phyloP scores from a whole-genome alignment of 1,140 invertebrate species.

The Lepeophtheirus salmonis region DNA sequence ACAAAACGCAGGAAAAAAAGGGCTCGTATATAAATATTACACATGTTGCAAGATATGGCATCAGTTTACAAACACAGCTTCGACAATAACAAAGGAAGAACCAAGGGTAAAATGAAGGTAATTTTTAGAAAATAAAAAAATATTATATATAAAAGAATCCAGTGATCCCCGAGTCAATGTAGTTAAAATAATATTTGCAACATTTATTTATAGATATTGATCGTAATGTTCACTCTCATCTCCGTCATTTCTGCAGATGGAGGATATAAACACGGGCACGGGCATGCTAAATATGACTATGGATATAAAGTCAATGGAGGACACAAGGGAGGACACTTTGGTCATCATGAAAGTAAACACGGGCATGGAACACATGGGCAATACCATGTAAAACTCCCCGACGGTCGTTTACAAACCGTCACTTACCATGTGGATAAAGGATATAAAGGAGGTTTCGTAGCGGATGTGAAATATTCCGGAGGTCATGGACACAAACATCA shows the following conservation, averaged over 20 bases:
- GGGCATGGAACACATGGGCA: constrained; percentile 27
- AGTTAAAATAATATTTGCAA: not conserved
- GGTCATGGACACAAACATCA: too few species aligned
- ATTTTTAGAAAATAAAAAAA: not conserved
- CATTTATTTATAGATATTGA: not conserved
- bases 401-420: constrained; percentile 44
- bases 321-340: constrained; percentile 17
- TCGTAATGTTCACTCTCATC: not conserved
- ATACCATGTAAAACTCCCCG: constrained; percentile 42
- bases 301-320: not conserved
- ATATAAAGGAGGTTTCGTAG: too few species aligned
- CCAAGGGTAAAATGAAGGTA: not conserved
- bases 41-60: too few species aligned
- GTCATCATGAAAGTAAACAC: constrained; percentile 20
- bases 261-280: not conserved
- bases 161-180: too few species aligned
- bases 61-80: not conserved
- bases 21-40: too few species aligned
- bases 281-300: not conserved
- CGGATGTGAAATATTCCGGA: constrained; percentile 21
- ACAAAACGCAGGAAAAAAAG: too few species aligned
- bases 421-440: constrained; percentile 40
- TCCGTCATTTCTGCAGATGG: not conserved
- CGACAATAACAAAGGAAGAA: not conserved
- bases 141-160: too few species aligned